phyloP scores from a whole-genome alignment of 2,888 invertebrate species.

The Drosophila bunnanda region DNA sequence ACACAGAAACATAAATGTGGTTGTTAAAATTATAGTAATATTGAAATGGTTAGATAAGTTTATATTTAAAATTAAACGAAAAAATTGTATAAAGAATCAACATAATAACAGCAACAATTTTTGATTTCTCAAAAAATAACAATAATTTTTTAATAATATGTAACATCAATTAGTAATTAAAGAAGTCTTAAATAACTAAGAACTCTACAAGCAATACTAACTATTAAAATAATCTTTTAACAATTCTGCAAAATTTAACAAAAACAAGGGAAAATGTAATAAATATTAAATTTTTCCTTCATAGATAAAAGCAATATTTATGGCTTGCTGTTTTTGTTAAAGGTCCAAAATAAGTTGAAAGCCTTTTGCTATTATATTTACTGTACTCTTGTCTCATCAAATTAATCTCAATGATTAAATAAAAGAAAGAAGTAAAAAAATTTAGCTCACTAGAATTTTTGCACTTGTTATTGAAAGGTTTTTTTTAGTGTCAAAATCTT shows the following conservation, averaged over 20 bases:
- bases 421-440: too few relatives aligned
- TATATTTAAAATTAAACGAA: neutral
- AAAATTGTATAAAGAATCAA: neutral
- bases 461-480: neutral
- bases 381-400: too few relatives aligned
- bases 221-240: neutral
- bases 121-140: neutral
- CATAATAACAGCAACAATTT: neutral
- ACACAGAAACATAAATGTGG: neutral
- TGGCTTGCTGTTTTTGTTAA: neutral
- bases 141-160: constrained; percentile 2
- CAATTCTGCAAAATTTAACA: too few relatives aligned
- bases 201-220: too few relatives aligned
- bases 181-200: neutral
- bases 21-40: neutral
- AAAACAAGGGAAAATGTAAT: too few relatives aligned
- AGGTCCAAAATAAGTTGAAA: neutral
- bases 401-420: neutral
- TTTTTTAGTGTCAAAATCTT: neutral
- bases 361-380: neutral
- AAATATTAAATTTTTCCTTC: too few relatives aligned
- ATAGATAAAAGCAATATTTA: too few relatives aligned
- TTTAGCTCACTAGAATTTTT: neutral
- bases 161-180: neutral
- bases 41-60: neutral